phyloP scores from a whole-genome alignment of 2,113 vertebrate species.

The Holacanthus passer region DNA sequence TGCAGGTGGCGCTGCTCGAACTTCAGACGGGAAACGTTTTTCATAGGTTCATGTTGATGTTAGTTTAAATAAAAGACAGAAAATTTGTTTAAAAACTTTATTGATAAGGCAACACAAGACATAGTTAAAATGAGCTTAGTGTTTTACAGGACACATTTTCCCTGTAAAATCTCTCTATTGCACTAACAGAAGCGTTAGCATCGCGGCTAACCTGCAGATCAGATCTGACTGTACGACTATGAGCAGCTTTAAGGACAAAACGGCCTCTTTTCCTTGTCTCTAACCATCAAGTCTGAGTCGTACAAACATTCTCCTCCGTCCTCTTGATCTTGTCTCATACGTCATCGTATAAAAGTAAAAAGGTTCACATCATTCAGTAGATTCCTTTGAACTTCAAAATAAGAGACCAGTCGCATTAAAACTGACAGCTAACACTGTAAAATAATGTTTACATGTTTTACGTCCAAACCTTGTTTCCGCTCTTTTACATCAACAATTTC shows the following conservation, averaged over 20 bases:
- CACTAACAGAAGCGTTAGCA: background rate
- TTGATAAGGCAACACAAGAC: conserved; percentile 77
- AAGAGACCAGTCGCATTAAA: background rate
- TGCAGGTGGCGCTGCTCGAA: too few relatives aligned
- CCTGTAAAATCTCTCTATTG: conserved; percentile 39
- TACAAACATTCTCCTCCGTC: background rate
- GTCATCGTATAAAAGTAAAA: conserved; percentile 54
- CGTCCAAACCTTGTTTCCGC: background rate
- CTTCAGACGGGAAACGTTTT: too few relatives aligned
- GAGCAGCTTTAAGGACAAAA: conserved; percentile 28
- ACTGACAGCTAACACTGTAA: background rate
- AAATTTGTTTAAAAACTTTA: conserved; percentile 67
- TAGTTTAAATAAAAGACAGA: background rate
- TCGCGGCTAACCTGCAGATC: conserved; percentile 9
- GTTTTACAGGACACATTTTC: conserved; percentile 11
- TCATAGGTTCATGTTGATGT: background rate
- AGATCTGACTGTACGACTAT: background rate
- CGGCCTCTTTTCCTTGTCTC: background rate
- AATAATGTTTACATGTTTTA: background rate
- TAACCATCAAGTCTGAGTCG: background rate
- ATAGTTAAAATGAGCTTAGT: conserved; percentile 13
- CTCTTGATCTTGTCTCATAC: background rate
- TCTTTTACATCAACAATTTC: background rate
- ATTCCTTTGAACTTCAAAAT: background rate
- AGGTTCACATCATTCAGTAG: conserved; percentile 6